These are phyloP conservation scores for Pandion haliaetus DNA, from an alignment of 2,113 vertebrate species.

Conservation along the genomic window DNA sequence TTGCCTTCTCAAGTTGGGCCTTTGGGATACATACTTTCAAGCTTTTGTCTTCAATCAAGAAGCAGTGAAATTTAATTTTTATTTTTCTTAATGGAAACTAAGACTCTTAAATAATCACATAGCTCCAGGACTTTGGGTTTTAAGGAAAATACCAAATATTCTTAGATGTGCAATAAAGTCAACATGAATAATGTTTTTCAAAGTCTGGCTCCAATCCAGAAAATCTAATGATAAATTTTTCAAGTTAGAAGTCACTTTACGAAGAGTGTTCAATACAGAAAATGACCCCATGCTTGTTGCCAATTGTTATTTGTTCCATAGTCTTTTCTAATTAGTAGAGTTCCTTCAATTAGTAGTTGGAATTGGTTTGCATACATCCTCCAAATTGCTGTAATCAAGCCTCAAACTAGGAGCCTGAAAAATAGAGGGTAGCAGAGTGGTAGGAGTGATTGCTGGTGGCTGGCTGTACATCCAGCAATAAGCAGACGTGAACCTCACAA, in stretches of 20 bases:
- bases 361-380: slow-evolving; percentile 36
- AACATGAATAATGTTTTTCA: neutral
- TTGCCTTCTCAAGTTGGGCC: neutral
- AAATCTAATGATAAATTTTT: neutral
- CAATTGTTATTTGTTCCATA: slow-evolving; percentile 35
- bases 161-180: neutral
- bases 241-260: neutral
- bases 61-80: neutral
- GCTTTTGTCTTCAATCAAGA: neutral
- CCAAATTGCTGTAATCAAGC: slow-evolving; percentile 54
- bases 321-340: slow-evolving; percentile 32
- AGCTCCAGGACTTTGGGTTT: neutral
- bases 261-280: neutral
- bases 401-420: slow-evolving; percentile 5
- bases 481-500: neutral
- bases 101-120: neutral
- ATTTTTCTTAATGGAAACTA: neutral
- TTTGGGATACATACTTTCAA: neutral
- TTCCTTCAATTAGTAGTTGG: slow-evolving; percentile 46
- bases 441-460: neutral
- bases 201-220: neutral
- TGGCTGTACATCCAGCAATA: neutral
- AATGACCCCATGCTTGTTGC: neutral
- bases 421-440: neutral
- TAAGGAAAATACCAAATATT: neutral